Base-by-base conservation (phyloP, 2,888 invertebrate genomes). In the Hypselothyrea guttata region DNA sequence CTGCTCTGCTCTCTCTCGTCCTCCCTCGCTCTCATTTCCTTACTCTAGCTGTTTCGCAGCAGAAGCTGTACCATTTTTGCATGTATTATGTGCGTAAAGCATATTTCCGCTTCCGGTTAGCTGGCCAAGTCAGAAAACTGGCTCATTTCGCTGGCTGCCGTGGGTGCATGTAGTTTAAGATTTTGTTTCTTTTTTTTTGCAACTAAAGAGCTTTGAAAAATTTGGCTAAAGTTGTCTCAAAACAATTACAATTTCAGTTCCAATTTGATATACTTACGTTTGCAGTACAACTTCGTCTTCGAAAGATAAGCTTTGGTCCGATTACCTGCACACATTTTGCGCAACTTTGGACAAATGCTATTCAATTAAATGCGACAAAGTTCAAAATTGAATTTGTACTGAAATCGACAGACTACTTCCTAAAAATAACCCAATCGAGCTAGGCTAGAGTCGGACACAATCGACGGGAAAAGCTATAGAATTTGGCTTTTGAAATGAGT, bases 281-380 rank as follows among this genome's bases (percentile, higher is more conserved):
- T 22, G 5, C 3, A 22, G 22, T 22, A 22, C 22, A 22, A 33
- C 2, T 33, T 33, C 4, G 33, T 22, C 22, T 22, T 34, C 12
- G 11, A 53, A 57, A 53, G 52, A 58, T 70, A 60, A 61, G 53
- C 60, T 49, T 44, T 33, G 56, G 51, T 40, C 53, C 41, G 58
- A 68, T 75, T 71, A 76, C 76, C 79, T 67, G 59, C 67, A 59
- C 57, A 60, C 59, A 62, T 71, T 71, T 71, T 65, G 68, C 54
- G 54, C 54, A 71, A 71, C 59, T 74, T 59, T 74, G 66, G 58
- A 66, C 58, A 74, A 74, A 71, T 81, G 79, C 84, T 84, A 81
- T 84, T 83, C 84, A 81, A 81, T 81, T 81, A 81, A 81, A 82
- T 81, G 83, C 71, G 75, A 81, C 82, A 84, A 81, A 81, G 83